Conservation (phyloP, 2,888 invertebrate species). For the Ophion ellenae region DNA sequence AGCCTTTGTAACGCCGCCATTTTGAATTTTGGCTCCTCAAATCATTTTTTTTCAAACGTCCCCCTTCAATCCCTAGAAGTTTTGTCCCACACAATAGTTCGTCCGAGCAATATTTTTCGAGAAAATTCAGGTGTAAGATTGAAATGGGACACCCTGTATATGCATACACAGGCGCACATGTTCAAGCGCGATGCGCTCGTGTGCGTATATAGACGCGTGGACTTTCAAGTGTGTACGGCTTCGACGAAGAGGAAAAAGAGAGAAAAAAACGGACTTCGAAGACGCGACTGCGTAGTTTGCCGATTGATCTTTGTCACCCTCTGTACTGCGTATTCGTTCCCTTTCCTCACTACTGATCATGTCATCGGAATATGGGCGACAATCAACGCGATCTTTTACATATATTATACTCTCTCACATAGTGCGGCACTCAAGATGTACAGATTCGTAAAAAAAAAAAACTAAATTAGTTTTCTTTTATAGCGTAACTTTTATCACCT, state of each 20-base stretch:
- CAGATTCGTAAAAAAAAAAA: not conserved
- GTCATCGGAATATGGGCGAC: not conserved
- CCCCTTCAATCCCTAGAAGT: too few species aligned
- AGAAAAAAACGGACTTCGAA: constrained; percentile 5
- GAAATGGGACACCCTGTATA: too few species aligned
- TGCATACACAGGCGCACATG: not conserved
- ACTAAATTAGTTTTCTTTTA: too few species aligned
- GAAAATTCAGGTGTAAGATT: too few species aligned
- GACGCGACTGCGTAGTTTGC: constrained; percentile 65
- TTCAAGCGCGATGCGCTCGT: not conserved
- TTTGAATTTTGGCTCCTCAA: too few species aligned
- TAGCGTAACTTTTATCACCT: too few species aligned
- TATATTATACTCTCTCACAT: not conserved
- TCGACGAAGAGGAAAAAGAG: not conserved
- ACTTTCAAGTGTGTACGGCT: not conserved
- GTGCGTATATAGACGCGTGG: not conserved
- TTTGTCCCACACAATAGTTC: too few species aligned
- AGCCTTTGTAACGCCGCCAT: too few species aligned
- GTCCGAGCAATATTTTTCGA: too few species aligned
- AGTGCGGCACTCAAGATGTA: not conserved
- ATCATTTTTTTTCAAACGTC: too few species aligned
- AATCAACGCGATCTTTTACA: constrained; percentile 7
- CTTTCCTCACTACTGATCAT: constrained; percentile 31
- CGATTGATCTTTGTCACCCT: constrained; percentile 53
- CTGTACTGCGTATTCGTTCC: constrained; percentile 39